Evolutionary conservation across 2,113 vertebrate genomes (phyloP), one percentile per base, ranked within the genome.

Genomic region (Centropus unirufus): DNA sequence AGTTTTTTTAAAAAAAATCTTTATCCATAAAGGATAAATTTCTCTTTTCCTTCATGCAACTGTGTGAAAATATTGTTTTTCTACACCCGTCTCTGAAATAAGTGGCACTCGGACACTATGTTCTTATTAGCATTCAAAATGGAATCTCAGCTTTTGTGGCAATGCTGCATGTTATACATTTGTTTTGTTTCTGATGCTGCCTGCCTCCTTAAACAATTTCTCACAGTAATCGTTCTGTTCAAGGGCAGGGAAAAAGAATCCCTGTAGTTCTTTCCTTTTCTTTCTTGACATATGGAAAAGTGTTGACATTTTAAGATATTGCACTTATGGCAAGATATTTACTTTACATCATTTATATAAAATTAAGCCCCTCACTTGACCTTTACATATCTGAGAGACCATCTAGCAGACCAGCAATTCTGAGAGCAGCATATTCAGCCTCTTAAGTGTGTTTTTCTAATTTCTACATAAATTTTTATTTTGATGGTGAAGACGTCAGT

Each of bases 51-150:
- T 5, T 61, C 15, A 14, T 26, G 54, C 51, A 68, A 63, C 23
- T 82, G 2, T 32, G 67, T 85, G 22, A 69, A 88, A 87, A 83
- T 1, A 1, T 46, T 73, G 13, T 39, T 47, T 78, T 93, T 54
- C 26, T 49, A n/a, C 11, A 54, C 5, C 3, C 3, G 63, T 42
- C 36, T 61, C 30, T 82, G 30, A 73, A 72, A 46, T 63, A 76
- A 17, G 1, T 54, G 44, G 12, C 21, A n/a, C 20, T n/a, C 0
- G 0, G 18, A 44, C 6, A 7, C 34, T 64, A 5, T 24, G 40
- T n/a, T 85, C 40, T 73, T 77, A 27, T 36, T 74, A 7, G 18
- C 59, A 1, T 8, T 84, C 52, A 36, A 75, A 89, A 72, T 40
- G 34, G 39, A 83, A 64, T 62, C 23, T 29, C 11, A 49, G 10